Evolutionary conservation across 2,888 invertebrate species (phyloP).

Genomic region (Brachyopa scutellaris): DNA sequence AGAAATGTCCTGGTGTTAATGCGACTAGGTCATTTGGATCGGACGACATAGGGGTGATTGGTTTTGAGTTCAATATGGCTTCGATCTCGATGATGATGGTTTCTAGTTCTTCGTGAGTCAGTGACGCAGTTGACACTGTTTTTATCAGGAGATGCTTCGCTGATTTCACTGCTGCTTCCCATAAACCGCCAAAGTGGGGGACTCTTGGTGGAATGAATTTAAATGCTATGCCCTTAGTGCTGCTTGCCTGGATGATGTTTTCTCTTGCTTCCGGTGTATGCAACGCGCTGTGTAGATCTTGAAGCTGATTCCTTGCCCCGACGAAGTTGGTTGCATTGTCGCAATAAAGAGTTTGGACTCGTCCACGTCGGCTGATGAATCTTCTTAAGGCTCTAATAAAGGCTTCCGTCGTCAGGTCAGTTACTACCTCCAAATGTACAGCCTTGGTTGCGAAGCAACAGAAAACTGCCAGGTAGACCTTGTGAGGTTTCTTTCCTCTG

Average conservation of each 20-base stretch:
- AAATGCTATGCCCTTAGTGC: background rate
- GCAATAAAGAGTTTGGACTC: background rate
- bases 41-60: constrained; percentile 23
- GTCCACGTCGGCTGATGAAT: too few species aligned
- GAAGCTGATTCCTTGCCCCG: constrained; percentile 3
- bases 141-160: constrained; percentile 22
- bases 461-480: constrained; percentile 60
- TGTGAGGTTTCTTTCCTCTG: constrained; percentile 31
- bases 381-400: too few species aligned
- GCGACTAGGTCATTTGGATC: constrained; percentile 44
- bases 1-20: constrained; percentile 33
- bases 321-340: constrained; percentile 17
- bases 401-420: background rate
- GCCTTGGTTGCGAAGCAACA: constrained; percentile 61
- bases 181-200: constrained; percentile 28
- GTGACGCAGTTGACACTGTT: background rate
- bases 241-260: background rate
- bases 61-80: constrained; percentile 31
- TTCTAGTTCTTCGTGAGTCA: constrained; percentile 11
- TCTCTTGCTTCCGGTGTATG: background rate
- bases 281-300: background rate
- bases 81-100: constrained; percentile 2
- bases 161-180: constrained; percentile 29
- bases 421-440: constrained; percentile 32
- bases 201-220: constrained; percentile 42